phyloP scores from a whole-genome alignment of 2,113 vertebrate genomes.

The Circaetus gallicus region DNA sequence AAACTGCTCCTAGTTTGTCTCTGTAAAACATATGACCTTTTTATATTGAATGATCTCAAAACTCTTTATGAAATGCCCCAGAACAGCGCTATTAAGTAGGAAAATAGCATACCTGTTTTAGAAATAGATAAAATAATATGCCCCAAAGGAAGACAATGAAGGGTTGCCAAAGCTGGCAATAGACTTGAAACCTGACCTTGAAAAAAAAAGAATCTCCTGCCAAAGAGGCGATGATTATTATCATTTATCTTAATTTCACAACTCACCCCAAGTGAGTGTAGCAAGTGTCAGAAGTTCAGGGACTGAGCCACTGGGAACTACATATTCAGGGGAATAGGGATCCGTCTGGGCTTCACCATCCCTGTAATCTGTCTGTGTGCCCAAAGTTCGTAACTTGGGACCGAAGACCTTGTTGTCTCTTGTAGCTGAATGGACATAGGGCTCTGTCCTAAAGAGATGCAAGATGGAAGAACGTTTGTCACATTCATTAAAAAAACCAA shows the following conservation, averaged over 20 bases:
- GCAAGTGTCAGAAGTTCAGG: conserved; percentile 88
- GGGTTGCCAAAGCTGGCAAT: neutral
- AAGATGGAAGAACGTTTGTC: neutral
- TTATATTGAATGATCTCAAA: neutral
- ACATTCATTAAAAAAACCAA: neutral
- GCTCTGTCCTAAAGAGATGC: conserved; percentile 43
- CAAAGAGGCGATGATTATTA: neutral
- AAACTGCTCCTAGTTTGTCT: neutral
- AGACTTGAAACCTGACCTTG: neutral
- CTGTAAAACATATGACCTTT: neutral
- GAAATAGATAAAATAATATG: neutral
- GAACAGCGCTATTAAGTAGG: neutral
- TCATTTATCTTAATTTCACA: neutral
- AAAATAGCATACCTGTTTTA: neutral
- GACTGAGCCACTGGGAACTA: conserved; percentile 71
- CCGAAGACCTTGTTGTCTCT: neutral
- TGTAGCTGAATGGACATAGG: neutral
- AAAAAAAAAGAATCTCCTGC: neutral
- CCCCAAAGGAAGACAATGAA: neutral
- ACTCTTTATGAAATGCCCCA: neutral
- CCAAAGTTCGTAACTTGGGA: conserved; percentile 70
- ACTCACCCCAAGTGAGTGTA: conserved; percentile 86
- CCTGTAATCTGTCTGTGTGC: conserved; percentile 91
- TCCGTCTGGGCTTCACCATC: conserved; percentile 93
- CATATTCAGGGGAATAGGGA: conserved; percentile 87